Base-by-base conservation (phyloP, 2,797 vertebrate genomes). In the Urocyon cinereoargenteus region DNA sequence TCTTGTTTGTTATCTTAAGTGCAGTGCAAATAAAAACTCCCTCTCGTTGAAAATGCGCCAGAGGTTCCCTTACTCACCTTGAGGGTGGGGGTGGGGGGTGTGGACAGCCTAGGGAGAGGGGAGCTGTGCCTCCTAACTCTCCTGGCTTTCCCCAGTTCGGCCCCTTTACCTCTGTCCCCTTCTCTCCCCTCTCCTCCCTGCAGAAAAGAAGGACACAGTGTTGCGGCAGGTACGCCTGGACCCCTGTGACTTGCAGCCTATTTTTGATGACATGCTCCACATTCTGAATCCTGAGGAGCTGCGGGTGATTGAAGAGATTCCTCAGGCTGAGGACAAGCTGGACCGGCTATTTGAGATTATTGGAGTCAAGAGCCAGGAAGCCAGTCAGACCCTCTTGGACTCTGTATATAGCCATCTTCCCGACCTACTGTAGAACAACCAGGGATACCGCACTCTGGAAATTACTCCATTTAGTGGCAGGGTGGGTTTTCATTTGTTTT, bases 161-260 rank as follows among this genome's bases (percentile, higher is more conserved):
- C 7, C 28, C 34, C n/a, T 14, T 62, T 57, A 86, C 15, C 19
- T 7, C 45, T 36, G 6, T 49, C 72, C 13, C 28, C 9, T 57
- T 78, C 66, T 4, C 10, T 61, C 0, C 79, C 18, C 51, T 82
- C 45, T 96, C 77, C 21, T 45, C 61, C 79, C 79, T 72, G 15
- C 98, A 99, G 99, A 99, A 98, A 99, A 99, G 99, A 99, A 99
- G 98, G 99, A 99, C 99, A 99, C 99, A 0, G 99, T 99, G 96
- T 99, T 99, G 95, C 99, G 99, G 66, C 99, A 99, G 98, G 99
- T 99, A 85, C 99, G 99, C 75, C 99, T 99, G 97, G 99, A 99
- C 98, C 99, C 99, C 3, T 99, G 99, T 0, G 99, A 99, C 99
- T 98, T 99, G 97, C 99, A 99, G 99, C 99, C 99, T 95, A 99